Conservation (phyloP, 2,888 invertebrate species). For the Polydrusus tereticollis region DNA sequence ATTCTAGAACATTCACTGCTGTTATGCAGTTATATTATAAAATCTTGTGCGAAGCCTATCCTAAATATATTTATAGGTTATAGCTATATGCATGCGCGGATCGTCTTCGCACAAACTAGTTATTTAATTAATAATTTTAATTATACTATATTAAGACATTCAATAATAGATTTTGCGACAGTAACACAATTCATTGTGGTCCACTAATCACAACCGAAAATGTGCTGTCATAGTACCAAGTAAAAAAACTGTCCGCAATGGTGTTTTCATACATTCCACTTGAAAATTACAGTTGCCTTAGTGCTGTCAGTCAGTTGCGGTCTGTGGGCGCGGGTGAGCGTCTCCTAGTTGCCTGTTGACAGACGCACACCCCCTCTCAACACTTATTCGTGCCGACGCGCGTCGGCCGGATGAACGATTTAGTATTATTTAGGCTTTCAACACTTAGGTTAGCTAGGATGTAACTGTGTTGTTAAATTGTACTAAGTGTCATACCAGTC, state of each 20-base stretch:
- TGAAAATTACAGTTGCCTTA: slow-evolving; percentile 67
- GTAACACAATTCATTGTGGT: slow-evolving; percentile 43
- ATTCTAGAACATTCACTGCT: slow-evolving; percentile 63
- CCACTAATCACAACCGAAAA: slow-evolving; percentile 48
- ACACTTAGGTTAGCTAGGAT: slow-evolving; percentile 69
- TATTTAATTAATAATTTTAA: slow-evolving; percentile 53
- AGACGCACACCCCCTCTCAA: slow-evolving; percentile 51
- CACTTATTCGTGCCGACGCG: slow-evolving; percentile 46
- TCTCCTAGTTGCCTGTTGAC: slow-evolving; percentile 55
- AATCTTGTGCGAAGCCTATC: slow-evolving; percentile 49
- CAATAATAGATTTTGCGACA: slow-evolving; percentile 55
- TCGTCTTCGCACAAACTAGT: slow-evolving; percentile 53
- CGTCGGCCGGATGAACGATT: slow-evolving; percentile 54
- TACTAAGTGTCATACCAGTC: slow-evolving; percentile 67
- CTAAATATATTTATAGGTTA: slow-evolving; percentile 44
- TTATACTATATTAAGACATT: slow-evolving; percentile 40
- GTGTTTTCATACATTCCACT: slow-evolving; percentile 68
- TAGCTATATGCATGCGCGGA: slow-evolving; percentile 41
- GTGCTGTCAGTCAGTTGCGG: slow-evolving; percentile 61
- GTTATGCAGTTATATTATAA: slow-evolving; percentile 55
- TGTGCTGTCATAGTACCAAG: slow-evolving; percentile 37
- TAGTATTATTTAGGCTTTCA: slow-evolving; percentile 68
- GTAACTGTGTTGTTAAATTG: slow-evolving; percentile 69
- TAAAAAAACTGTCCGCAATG: slow-evolving; percentile 58
- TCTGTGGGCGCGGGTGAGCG: slow-evolving; percentile 51